Conservation (phyloP, 2,888 invertebrate species). For the Agriopis leucophaearia region DNA sequence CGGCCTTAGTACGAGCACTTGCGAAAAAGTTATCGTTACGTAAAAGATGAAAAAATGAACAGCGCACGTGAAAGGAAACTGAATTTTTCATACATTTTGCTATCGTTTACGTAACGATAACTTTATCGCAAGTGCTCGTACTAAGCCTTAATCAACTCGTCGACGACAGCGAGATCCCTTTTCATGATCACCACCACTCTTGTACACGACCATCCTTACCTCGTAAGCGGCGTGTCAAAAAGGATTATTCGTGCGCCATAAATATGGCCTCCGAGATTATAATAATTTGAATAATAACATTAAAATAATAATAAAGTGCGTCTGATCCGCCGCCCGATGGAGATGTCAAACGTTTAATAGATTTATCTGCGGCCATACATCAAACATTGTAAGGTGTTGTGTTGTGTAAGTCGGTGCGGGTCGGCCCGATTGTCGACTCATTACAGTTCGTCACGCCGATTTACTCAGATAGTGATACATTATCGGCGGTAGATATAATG, state of each 20-base stretch:
- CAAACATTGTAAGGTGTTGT: conserved; percentile 64
- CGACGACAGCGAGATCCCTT: too few relatives aligned
- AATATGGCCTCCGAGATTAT: conserved; percentile 81
- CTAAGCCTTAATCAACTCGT: too few relatives aligned
- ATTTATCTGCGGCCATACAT: conserved; percentile 75
- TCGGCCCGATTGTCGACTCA: conserved; percentile 66
- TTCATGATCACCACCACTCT: not conserved
- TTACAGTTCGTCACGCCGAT: conserved; percentile 62
- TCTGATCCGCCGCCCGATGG: conserved; percentile 66
- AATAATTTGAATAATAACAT: conserved; percentile 84
- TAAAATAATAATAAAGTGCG: conserved; percentile 78
- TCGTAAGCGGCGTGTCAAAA: conserved; percentile 79
- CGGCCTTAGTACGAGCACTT: too few relatives aligned
- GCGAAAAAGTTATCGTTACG: too few relatives aligned
- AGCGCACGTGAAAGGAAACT: too few relatives aligned
- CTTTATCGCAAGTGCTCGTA: too few relatives aligned
- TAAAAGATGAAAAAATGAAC: too few relatives aligned
- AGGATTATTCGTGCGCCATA: conserved; percentile 77
- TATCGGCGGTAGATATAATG: conserved; percentile 51
- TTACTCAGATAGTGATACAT: conserved; percentile 58
- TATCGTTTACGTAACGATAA: too few relatives aligned
- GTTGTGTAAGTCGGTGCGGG: conserved; percentile 55
- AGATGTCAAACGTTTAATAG: conserved; percentile 78
- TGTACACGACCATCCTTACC: conserved; percentile 46
- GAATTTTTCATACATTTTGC: too few relatives aligned